Evolutionary conservation across 1,140 invertebrate genomes (phyloP), one percentile per base, ranked within the genome.

Genomic region (Hyphantria cunea): DNA sequence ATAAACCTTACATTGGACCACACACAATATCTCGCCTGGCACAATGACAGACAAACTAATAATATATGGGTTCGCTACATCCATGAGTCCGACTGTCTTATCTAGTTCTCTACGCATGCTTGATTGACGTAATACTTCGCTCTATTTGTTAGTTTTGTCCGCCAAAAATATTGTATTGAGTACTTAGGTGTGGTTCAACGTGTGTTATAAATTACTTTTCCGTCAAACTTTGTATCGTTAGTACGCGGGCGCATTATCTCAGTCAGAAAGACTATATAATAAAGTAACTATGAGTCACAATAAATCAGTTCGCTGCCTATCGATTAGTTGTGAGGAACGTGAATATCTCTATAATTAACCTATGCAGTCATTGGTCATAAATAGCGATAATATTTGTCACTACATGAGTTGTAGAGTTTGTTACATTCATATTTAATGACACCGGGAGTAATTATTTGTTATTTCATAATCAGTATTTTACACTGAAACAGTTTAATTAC

Each of bases 1-100:
- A 90, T 87, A 86, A 84, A 88, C 78, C 75, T 82, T 68, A 72
- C 79, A 87, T 84, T 83, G 84, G 87, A 89, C 87, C 87, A 90
- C 87, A 90, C 87, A 88, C 85, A 90, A 87, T 90, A 88, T 87
- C 71, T 78, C 70, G 71, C 66, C 69, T 71, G 72, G 66, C 65
- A 90, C 85, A 90, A 90, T 84, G 80, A 75, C 72, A 47, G 66
- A 76, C 79, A 82, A 74, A 82, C 78, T 74, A 80, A 78, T 87
- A 86, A 88, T 72, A 79, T 86, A 90, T 90, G 79, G 76, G 76
- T 74, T 82, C 70, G 73, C 69, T 73, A 73, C 72, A 73, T 76
- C 74, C 70, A 74, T 78, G 74, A 73, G 76, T 76, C 66, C 74
- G 77, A 78, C 62, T 68, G 63, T 77, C 66, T 75, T 74, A 75